A percentile compares a stretch with the other conserved stretches of the same genome.
Conservation (phyloP, 2,888 invertebrate genomes). For the Tanypteryx hageni region DNA sequence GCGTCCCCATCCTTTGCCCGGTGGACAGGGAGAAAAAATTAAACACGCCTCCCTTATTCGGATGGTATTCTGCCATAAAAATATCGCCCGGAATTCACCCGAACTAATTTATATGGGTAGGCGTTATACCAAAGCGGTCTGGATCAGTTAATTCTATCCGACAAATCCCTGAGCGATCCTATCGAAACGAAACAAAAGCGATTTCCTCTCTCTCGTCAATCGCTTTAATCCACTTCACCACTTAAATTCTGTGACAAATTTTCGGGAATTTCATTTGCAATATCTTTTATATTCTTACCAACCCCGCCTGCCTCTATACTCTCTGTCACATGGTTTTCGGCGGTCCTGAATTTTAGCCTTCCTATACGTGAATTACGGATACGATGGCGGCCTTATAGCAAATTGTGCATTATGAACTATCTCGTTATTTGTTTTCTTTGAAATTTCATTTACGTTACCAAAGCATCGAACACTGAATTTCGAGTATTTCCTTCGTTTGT, state of each 20-base stretch:
- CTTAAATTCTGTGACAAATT: slow-evolving; percentile 19
- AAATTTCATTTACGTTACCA: too few relatives aligned
- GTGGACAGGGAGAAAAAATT: not conserved
- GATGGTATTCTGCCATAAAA: not conserved
- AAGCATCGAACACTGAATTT: too few relatives aligned
- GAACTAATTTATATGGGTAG: not conserved
- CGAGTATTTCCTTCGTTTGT: too few relatives aligned
- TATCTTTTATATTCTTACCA: not conserved
- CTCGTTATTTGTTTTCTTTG: too few relatives aligned
- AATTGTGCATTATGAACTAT: too few relatives aligned
- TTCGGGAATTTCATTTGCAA: not conserved
- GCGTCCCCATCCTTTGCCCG: not conserved
- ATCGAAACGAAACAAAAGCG: not conserved
- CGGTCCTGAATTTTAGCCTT: too few relatives aligned
- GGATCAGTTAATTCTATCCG: slow-evolving; percentile 28
- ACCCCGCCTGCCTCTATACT: too few relatives aligned
- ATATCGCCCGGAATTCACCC: not conserved
- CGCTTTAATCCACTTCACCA: slow-evolving; percentile 28
- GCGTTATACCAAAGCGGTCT: not conserved
- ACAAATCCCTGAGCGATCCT: slow-evolving; percentile 15
- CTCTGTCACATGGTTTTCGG: too few relatives aligned
- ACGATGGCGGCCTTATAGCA: too few relatives aligned
- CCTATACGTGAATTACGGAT: too few relatives aligned
- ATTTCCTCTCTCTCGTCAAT: not conserved
- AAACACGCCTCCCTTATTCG: not conserved